A percentile compares a stretch with the other conserved stretches of the same genome.
Conservation (phyloP, 2,113 vertebrate genomes). For the Nycticorax nycticorax region DNA sequence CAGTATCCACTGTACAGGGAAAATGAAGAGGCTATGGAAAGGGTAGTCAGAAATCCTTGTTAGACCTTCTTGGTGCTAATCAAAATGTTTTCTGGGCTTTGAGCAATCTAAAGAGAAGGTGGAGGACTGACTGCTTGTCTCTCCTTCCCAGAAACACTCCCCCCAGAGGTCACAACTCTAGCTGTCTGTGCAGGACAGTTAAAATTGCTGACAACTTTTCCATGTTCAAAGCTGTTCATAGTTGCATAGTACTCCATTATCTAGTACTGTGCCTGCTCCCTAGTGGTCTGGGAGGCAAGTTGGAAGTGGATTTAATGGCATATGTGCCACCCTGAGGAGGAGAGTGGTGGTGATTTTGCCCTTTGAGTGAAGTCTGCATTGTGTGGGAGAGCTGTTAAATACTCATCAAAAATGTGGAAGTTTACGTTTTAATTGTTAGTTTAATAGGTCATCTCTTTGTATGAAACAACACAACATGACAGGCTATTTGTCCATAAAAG, state of each 20-base stretch:
- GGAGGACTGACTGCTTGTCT: not conserved
- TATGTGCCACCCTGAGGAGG: not conserved
- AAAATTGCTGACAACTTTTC: not conserved
- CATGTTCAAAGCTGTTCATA: rapidly evolving
- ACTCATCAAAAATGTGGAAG: not conserved
- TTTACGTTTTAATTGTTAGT: not conserved
- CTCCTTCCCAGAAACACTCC: not conserved
- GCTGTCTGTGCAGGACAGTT: not conserved
- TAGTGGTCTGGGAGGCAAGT: not conserved
- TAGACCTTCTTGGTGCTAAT: not conserved
- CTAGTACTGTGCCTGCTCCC: not conserved
- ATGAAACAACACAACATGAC: not conserved
- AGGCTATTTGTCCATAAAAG: not conserved
- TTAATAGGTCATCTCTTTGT: not conserved
- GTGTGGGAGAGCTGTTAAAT: not conserved
- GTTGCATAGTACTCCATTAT: not conserved
- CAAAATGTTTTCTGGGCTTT: not conserved
- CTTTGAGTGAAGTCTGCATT: not conserved
- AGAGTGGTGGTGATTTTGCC: not conserved
- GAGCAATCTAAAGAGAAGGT: not conserved
- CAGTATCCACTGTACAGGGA: not conserved
- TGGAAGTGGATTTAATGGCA: not conserved
- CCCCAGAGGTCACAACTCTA: not conserved
- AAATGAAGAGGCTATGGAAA: not conserved
- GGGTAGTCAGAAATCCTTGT: not conserved